Evolutionary conservation across 1,140 invertebrate species (phyloP).

Genomic region (Drosophila hydei): DNA sequence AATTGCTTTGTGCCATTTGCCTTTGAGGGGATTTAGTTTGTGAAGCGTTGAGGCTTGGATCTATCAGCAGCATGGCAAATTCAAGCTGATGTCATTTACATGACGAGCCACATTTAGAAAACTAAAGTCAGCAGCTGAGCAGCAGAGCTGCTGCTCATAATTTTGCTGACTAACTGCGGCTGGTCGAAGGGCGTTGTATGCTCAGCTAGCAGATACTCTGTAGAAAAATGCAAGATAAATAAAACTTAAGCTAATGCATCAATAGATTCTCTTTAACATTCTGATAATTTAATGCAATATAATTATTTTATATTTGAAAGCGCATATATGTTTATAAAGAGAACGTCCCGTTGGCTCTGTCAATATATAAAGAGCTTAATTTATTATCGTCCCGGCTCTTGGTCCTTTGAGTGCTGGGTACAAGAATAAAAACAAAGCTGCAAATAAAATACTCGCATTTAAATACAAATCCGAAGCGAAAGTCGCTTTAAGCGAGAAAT

Average conservation of each 20-base stretch:
- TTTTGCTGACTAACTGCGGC: conserved; percentile 69
- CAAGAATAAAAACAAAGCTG: conserved; percentile 38
- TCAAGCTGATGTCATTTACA: conserved; percentile 65
- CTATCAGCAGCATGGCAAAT: conserved; percentile 28
- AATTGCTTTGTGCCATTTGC: conserved; percentile 26
- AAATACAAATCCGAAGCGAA: conserved; percentile 37
- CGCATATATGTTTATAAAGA: not conserved
- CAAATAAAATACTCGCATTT: conserved; percentile 45
- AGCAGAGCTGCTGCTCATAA: conserved; percentile 35
- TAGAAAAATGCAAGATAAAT: no score
- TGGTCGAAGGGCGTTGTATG: conserved; percentile 28
- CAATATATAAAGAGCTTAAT: conserved; percentile 10
- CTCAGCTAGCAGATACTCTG: conserved; percentile 11
- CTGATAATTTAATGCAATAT: no score
- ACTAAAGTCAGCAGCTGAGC: conserved; percentile 38
- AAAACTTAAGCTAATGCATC: no score
- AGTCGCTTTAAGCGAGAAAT: conserved; percentile 70
- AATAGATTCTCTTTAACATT: no score
- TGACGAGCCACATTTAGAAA: conserved; percentile 70
- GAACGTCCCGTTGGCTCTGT: not conserved
- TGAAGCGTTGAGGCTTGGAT: not conserved
- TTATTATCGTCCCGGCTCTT: conserved; percentile 15
- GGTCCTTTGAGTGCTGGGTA: conserved; percentile 10
- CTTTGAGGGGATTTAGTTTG: conserved; percentile 5
- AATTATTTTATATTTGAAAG: not conserved